Percentiles rank a stretch among this genome's conserved stretches.
phyloP scores from a whole-genome alignment of 1,140 invertebrate species.

The Hycleus cichorii region DNA sequence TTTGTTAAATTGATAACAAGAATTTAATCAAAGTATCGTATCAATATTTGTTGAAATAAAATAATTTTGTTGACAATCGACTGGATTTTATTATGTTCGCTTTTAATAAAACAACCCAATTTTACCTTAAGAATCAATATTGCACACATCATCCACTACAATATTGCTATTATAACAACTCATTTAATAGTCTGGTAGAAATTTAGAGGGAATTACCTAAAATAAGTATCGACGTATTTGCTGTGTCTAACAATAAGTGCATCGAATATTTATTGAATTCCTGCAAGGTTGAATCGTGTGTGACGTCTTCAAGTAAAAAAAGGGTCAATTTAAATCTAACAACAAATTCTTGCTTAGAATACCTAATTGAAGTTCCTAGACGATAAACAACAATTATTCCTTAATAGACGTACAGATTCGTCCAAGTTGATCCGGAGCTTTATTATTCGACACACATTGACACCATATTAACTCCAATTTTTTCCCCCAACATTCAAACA shows the following conservation, averaged over 20 bases:
- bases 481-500: not conserved
- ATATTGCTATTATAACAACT: no score
- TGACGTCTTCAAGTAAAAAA: constrained; percentile 6
- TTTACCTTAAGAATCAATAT: no score
- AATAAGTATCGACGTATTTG: no score
- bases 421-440: constrained; percentile 10
- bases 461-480: constrained; percentile 3
- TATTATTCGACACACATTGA: constrained; percentile 11
- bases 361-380: constrained; percentile 14
- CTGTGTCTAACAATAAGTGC: no score
- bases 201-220: no score
- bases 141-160: no score
- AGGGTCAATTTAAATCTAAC: constrained; percentile 13
- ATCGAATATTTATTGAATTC: no score
- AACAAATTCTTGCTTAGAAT: constrained; percentile 11
- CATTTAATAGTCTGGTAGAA: no score
- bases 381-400: constrained; percentile 16
- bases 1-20: constrained; percentile 3
- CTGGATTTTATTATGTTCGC: constrained; percentile 9
- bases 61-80: constrained; percentile 9
- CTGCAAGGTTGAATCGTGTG: constrained; percentile 1
- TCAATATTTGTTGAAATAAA: constrained; percentile 15
- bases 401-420: constrained; percentile 15
- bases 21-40: constrained; percentile 10
- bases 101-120: not conserved